Base-by-base conservation (phyloP, 1,140 invertebrate genomes). In the Diorhabda sublineata region DNA sequence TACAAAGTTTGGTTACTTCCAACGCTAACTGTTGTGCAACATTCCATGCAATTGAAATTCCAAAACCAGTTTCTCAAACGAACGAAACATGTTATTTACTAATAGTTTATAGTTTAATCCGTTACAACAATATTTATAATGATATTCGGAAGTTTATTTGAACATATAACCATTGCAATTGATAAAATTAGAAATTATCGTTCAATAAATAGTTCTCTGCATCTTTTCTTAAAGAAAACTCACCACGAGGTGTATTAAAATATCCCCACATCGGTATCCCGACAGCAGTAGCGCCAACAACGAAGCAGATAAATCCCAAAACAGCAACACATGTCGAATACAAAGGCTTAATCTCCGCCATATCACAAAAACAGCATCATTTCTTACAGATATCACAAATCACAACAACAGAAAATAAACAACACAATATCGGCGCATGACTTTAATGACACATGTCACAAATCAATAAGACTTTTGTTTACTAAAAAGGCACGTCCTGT, bases 261-360 rank as follows among this genome's bases (percentile, higher is more conserved):
- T 92, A 89, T 66, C 91, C 92, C 91, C 92, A 93, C 74, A 89
- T 87, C 57, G 91, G 92, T 75, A 91, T 82, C 69, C 88, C 88
- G 61, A 91, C 87, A 56, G 90, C 91, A 41, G 91, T 88, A 59
- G 91, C 88, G 47, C 89, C 89, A 72, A 92, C 84, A 58, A 90
- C 87, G 76, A 92, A 89, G 77, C 91, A 92, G 67, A 92, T 84
- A 75, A 93, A 88, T 71, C 90, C 90, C 71, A 93, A 83, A 74
- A 87, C 85, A 65, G 92, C 88, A 73, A 92, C 89, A 76, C 87
- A 87, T 79, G 90, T 87, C 78, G 90, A 88, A 83, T 88, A 89
- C 77, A 89, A 82, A 74, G 86, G 85, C 81, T 83, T 84, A 58
- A 78, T 76, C 69, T 78, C 78, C 71, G 81, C 80, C 80, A 81